A percentile compares a stretch with the other conserved stretches of the same genome.
Conservation (phyloP, 1,140 invertebrate genomes). For the Drosophila repleta region DNA sequence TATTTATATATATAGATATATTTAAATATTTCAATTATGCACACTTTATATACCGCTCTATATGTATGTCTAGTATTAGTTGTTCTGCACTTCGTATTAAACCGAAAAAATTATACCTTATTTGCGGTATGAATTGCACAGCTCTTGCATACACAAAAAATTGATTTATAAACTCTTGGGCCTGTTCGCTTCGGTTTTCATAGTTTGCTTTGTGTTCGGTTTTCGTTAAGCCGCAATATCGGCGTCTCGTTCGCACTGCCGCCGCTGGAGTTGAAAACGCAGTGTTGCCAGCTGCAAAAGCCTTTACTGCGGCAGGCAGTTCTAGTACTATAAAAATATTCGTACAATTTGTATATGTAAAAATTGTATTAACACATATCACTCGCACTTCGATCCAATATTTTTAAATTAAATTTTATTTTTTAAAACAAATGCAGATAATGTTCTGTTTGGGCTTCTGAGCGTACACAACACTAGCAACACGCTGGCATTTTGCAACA, state of each 20-base stretch:
- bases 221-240: slow-evolving; percentile 50
- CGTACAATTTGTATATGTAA: background rate
- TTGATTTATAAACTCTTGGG: slow-evolving; percentile 80
- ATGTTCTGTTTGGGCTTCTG: background rate
- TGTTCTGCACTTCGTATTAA: slow-evolving; percentile 29
- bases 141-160: slow-evolving; percentile 82
- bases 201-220: slow-evolving; percentile 68
- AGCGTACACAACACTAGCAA: slow-evolving; percentile 47
- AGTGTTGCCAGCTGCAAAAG: slow-evolving; percentile 56
- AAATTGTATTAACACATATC: background rate
- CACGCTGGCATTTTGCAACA: slow-evolving; percentile 53
- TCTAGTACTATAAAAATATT: background rate
- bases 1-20: too few species aligned
- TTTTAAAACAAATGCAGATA: slow-evolving; percentile 12
- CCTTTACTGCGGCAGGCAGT: background rate
- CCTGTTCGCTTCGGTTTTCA: slow-evolving; percentile 73
- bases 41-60: slow-evolving; percentile 19
- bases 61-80: background rate
- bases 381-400: background rate
- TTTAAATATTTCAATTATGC: slow-evolving; percentile 3
- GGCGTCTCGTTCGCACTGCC: slow-evolving; percentile 56
- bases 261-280: slow-evolving; percentile 16
- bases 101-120: slow-evolving; percentile 47
- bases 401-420: background rate
- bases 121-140: slow-evolving; percentile 58